Evolutionary conservation across 2,113 vertebrate genomes (phyloP).

Genomic region (Hyla sarda): DNA sequence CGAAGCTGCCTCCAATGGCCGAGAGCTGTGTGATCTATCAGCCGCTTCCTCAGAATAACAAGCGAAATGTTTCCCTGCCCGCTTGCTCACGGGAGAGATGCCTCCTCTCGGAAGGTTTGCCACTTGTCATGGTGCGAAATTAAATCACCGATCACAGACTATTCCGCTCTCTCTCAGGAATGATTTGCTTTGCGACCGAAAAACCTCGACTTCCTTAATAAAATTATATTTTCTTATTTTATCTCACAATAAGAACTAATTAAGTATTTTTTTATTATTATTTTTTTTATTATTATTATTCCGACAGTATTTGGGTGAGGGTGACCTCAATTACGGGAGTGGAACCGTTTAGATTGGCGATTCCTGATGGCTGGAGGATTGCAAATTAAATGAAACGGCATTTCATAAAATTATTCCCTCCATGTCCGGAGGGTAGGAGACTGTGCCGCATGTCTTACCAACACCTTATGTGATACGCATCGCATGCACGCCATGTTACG

Average conservation of each 20-base stretch:
- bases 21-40: slow-evolving; percentile 21
- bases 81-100: slow-evolving; percentile 34
- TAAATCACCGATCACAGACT: slow-evolving; percentile 55
- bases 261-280: background rate
- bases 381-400: slow-evolving; percentile 54
- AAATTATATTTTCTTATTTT: slow-evolving; percentile 59
- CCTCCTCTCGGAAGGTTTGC: slow-evolving; percentile 50
- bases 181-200: slow-evolving; percentile 47
- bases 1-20: slow-evolving; percentile 38
- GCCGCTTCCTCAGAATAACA: slow-evolving; percentile 36
- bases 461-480: background rate
- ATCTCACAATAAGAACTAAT: slow-evolving; percentile 56
- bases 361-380: slow-evolving; percentile 54
- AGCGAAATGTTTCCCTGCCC: slow-evolving; percentile 14
- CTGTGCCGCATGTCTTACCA: background rate
- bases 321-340: slow-evolving; percentile 51
- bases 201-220: slow-evolving; percentile 56
- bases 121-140: slow-evolving; percentile 56
- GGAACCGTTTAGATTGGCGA: slow-evolving; percentile 50
- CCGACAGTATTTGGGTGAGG: slow-evolving; percentile 58
- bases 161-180: slow-evolving; percentile 57
- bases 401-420: slow-evolving; percentile 55
- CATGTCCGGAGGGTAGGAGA: slow-evolving; percentile 5
- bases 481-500: background rate
- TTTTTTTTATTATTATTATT: too few relatives aligned